Base-by-base conservation (phyloP, 2,888 invertebrate genomes). In the Bombyx huttoni region DNA sequence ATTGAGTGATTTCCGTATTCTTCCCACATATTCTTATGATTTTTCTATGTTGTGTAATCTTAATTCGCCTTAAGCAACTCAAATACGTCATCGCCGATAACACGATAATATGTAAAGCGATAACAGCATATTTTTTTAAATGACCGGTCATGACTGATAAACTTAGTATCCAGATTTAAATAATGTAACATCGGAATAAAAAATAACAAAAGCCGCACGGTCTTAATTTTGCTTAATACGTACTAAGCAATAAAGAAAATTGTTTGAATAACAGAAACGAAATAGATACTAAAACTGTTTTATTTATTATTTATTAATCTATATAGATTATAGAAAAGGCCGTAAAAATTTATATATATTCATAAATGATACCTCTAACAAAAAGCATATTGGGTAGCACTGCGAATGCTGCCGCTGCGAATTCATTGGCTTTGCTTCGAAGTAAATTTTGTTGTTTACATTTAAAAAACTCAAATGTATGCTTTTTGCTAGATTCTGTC, bases 401-500 rank as follows among this genome's bases (percentile, higher is more conserved):
- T 68, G 81, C 84, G 79, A 70, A 62, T 52, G 59, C 63, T 76
- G 78, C 79, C 64, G 60, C 58, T 76, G 84, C 84, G 82, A 85
- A 70, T 64, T 80, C 63, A 75, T 75, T 75, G 61, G 80, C 81
- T 80, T 64, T 72, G 81, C 81, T 75, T 78, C 71, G 2, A 24
- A 24, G 7, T 7, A 40, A 40, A n/a, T 5, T 3, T 24, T 2
- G 3, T 40, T 40, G 5, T 63, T 68, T 57, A 59, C 66, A 62
- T 67, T 50, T 67, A 68, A 51, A 66, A 68, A 63, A 72, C 59
- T 70, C 63, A 70, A 68, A 64, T 73, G 78, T 77, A 77, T 78
- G 79, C 78, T 76, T 79, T 76, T 78, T 81, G 81, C 68, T 82
- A 80, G 81, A 78, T 81, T 75, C 68, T 65, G 74, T 58, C 57